phyloP scores from a whole-genome alignment of 2,113 vertebrate genomes.

The Cyprinodon variegatus region DNA sequence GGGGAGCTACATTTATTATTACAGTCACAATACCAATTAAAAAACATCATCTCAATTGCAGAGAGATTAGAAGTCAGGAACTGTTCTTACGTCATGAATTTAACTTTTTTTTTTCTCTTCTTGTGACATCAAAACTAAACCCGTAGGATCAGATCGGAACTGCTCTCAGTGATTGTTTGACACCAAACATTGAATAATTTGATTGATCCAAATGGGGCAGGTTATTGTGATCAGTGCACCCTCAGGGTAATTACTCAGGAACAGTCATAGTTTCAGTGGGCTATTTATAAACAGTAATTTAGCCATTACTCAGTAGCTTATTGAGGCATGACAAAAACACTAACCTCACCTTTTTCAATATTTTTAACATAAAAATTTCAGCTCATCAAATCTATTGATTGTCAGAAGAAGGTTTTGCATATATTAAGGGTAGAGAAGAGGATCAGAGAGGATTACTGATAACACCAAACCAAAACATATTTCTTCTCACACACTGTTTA shows the following conservation, averaged over 20 bases:
- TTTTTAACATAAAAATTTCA: not conserved
- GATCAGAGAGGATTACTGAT: no score
- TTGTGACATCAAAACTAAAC: not conserved
- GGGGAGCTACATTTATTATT: no score
- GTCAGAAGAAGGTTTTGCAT: no score
- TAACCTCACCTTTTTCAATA: not conserved
- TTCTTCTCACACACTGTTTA: no score
- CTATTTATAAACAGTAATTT: not conserved
- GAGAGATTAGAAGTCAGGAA: no score
- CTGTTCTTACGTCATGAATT: not conserved
- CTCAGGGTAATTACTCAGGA: constrained; percentile 7
- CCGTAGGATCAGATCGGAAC: no score
- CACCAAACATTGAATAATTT: not conserved
- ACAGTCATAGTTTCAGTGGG: constrained; percentile 65
- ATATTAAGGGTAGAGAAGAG: no score
- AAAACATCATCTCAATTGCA: no score
- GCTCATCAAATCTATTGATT: no score
- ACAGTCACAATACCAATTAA: no score
- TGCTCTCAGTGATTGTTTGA: not conserved
- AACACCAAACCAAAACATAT: no score
- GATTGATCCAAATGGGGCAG: not conserved
- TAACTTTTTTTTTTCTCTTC: not conserved
- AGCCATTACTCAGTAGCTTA: not conserved
- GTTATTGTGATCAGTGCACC: not conserved
- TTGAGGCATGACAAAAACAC: not conserved